These are phyloP conservation scores for Lutjanus erythropterus DNA, from an alignment of 2,113 vertebrate species.

Conservation along the genomic window DNA sequence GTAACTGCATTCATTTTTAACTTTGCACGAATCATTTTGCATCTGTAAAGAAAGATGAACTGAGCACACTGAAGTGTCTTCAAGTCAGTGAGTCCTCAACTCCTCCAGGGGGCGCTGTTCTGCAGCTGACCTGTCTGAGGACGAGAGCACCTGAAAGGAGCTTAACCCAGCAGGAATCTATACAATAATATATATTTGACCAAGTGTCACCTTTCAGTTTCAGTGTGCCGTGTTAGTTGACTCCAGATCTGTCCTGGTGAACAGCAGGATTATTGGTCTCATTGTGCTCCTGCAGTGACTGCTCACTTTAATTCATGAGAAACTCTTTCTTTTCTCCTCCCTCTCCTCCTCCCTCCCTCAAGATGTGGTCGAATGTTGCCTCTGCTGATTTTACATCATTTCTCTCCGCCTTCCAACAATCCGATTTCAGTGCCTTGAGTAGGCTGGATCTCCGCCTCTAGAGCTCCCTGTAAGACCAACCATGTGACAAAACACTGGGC, in stretches of 20 bases:
- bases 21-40: background rate
- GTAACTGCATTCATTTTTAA: background rate
- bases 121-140: background rate
- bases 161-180: background rate
- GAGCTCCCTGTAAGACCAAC: conserved; percentile 68
- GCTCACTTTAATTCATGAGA: conserved; percentile 47
- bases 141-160: background rate
- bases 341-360: background rate
- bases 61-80: background rate
- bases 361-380: conserved; percentile 73
- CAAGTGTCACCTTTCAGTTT: conserved; percentile 38
- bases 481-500: conserved; percentile 76
- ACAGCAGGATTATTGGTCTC: conserved; percentile 32
- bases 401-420: conserved; percentile 82
- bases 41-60: background rate
- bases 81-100: background rate
- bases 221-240: conserved; percentile 20
- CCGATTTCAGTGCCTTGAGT: conserved; percentile 76
- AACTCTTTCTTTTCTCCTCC: background rate
- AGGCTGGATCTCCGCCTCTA: conserved; percentile 64
- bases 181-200: background rate
- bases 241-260: conserved; percentile 13
- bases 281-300: conserved; percentile 7
- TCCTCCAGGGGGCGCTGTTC: conserved; percentile 28
- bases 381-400: conserved; percentile 85